Conservation (phyloP, 2,113 vertebrate genomes). For the Apteryx mantelli region DNA sequence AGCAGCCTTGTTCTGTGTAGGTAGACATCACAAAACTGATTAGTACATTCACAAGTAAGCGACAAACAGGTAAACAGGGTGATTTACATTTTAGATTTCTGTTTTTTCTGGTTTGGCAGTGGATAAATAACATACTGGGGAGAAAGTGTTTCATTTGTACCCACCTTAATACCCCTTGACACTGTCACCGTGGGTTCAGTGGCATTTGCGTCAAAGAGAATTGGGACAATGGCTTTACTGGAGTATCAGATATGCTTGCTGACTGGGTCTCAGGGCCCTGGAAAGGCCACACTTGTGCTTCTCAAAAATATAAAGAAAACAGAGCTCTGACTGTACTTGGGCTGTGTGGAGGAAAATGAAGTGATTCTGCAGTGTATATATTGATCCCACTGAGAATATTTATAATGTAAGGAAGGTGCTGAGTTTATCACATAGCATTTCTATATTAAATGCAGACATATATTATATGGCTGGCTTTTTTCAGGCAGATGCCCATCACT, state of each 20-base stretch:
- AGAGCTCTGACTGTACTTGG: not conserved
- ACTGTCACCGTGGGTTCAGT: not conserved
- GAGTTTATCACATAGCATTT: conserved; percentile 9
- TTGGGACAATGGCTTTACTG: not conserved
- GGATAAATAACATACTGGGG: not conserved
- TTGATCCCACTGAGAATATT: not conserved
- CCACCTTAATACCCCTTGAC: not conserved
- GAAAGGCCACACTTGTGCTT: not conserved
- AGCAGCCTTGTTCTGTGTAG: not conserved
- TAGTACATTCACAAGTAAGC: not conserved
- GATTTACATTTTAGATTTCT: not conserved
- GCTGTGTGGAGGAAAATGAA: not conserved
- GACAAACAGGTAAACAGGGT: not conserved
- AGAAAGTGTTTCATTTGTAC: not conserved
- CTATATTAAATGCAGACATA: conserved; percentile 45
- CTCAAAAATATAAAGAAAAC: not conserved
- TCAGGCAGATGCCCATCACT: not conserved
- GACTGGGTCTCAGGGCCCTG: not conserved
- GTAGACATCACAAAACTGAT: not conserved
- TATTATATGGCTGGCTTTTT: not conserved
- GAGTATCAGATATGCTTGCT: not conserved
- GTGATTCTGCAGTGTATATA: not conserved
- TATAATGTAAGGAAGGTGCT: not conserved
- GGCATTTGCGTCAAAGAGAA: not conserved
- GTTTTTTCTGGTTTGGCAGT: not conserved